Percentiles rank a stretch among this genome's conserved stretches.
These are phyloP conservation scores for Drosophila subobscura DNA, from an alignment of 1,140 invertebrate species.

Conservation along the genomic window DNA sequence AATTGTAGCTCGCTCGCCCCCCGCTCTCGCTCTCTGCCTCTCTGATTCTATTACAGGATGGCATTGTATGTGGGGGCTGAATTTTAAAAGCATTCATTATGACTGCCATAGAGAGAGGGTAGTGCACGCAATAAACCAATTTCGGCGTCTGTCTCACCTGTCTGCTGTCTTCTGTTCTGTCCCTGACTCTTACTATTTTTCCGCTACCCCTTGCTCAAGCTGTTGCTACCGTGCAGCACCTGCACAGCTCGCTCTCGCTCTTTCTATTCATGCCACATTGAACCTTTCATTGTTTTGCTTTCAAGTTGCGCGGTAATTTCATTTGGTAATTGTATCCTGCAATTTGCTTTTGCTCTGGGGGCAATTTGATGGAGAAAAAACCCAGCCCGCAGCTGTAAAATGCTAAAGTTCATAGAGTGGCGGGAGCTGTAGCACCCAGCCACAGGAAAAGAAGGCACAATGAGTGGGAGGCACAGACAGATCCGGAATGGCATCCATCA, in stretches of 20 bases:
- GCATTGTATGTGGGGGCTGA: background rate
- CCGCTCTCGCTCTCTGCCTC: constrained; percentile 10
- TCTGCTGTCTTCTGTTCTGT: background rate
- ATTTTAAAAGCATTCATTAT: constrained; percentile 54
- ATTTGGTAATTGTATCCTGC: constrained; percentile 61
- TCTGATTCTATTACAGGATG: constrained; percentile 44
- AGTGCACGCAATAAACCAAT: constrained; percentile 69
- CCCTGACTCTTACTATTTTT: background rate
- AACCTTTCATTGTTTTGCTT: constrained; percentile 51
- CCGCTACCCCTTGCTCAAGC: background rate
- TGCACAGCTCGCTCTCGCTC: background rate
- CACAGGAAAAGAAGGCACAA: too few species aligned
- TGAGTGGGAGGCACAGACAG: background rate
- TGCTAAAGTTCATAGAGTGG: constrained; percentile 25
- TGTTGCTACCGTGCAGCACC: background rate
- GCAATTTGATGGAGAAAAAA: constrained; percentile 27
- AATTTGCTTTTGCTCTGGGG: constrained; percentile 28
- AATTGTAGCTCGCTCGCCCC: constrained; percentile 1
- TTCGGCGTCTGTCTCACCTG: constrained; percentile 36
- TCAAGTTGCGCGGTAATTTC: constrained; percentile 58
- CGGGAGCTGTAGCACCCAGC: background rate
- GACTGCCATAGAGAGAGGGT: constrained; percentile 24
- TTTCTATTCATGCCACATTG: too few species aligned
- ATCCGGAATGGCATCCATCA: background rate
- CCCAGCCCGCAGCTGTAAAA: constrained; percentile 10